A percentile compares a stretch with the other conserved stretches of the same genome.
Evolutionary conservation across 1,140 invertebrate species (phyloP).

Genomic region (Drosophila novamexicana): DNA sequence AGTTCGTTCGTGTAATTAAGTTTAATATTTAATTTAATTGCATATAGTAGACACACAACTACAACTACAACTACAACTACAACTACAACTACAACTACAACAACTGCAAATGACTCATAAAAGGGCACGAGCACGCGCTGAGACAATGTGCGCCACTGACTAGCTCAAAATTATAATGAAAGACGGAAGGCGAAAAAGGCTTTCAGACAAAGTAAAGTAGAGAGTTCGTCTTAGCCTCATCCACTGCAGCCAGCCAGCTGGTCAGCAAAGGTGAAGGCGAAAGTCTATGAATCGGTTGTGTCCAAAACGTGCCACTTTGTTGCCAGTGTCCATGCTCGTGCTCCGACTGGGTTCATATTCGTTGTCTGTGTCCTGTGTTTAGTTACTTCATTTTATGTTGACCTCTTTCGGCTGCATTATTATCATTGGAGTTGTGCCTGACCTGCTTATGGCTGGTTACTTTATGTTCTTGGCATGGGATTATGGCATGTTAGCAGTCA

Average conservation of each 20-base stretch:
- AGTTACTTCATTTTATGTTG: conserved; percentile 72
- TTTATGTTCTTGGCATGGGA: conserved; percentile 55
- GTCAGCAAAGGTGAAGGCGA: conserved; percentile 53
- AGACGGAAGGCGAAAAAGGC: conserved; percentile 41
- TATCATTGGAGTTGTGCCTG: conserved; percentile 67
- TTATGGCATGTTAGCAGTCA: conserved; percentile 72
- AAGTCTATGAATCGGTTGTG: conserved; percentile 15
- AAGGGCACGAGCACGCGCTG: conserved; percentile 69
- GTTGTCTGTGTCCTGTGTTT: conserved; percentile 24
- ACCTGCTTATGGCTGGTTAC: conserved; percentile 43
- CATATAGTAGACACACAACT: conserved; percentile 63
- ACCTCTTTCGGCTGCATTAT: conserved; percentile 71
- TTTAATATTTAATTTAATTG: conserved; percentile 84
- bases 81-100: conserved; percentile 39
- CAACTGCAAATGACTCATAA: conserved; percentile 55
- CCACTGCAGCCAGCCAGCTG: background rate
- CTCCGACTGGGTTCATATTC: conserved; percentile 31
- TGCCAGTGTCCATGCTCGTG: conserved; percentile 27
- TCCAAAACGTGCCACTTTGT: conserved; percentile 26
- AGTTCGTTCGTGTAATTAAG: conserved; percentile 78
- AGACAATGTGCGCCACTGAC: conserved; percentile 64
- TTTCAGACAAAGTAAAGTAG: conserved; percentile 19
- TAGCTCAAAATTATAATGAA: conserved; percentile 73
- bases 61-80: conserved; percentile 41
- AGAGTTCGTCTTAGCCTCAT: conserved; percentile 27